A percentile compares a stretch with the other conserved stretches of the same genome.
phyloP scores from a whole-genome alignment of 2,888 invertebrate genomes.

The Platycheirus rosarum region DNA sequence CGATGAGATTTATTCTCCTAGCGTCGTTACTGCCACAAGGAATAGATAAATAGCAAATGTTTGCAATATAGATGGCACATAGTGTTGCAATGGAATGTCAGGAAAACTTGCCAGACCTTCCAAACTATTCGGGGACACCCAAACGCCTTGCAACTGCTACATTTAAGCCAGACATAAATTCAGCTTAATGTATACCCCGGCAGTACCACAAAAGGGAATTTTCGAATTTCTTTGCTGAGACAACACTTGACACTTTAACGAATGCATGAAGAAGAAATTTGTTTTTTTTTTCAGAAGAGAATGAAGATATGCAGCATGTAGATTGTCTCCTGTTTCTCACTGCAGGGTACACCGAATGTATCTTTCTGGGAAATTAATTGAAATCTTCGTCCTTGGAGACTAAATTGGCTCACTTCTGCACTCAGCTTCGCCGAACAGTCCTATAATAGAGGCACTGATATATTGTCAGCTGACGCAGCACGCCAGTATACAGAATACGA shows the following conservation, averaged over 20 bases:
- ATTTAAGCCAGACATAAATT: constrained; percentile 64
- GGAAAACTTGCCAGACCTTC: too few species aligned
- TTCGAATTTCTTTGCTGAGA: constrained; percentile 60
- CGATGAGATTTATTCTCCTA: too few species aligned
- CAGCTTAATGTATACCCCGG: constrained; percentile 6
- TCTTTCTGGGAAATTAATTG: constrained; percentile 58
- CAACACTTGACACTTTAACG: constrained; percentile 66
- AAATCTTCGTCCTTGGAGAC: constrained; percentile 27
- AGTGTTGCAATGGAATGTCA: too few species aligned
- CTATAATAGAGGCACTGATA: background rate
- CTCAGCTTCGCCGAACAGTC: constrained; percentile 8
- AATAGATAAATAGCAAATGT: too few species aligned
- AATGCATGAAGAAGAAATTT: constrained; percentile 52
- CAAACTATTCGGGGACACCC: background rate
- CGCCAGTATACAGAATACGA: too few species aligned
- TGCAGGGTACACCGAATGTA: too few species aligned
- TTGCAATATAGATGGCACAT: too few species aligned
- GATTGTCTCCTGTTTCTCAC: background rate
- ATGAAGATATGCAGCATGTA: constrained; percentile 53
- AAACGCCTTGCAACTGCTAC: constrained; percentile 43
- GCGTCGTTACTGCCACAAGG: too few species aligned
- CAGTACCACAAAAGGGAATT: constrained; percentile 46
- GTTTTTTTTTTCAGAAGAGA: constrained; percentile 57
- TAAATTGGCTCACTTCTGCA: constrained; percentile 59
- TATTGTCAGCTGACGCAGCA: constrained; percentile 41